Percentiles rank a stretch among this genome's conserved stretches.
Conservation (phyloP, 1,140 invertebrate species). For the Hyles euphorbiae region DNA sequence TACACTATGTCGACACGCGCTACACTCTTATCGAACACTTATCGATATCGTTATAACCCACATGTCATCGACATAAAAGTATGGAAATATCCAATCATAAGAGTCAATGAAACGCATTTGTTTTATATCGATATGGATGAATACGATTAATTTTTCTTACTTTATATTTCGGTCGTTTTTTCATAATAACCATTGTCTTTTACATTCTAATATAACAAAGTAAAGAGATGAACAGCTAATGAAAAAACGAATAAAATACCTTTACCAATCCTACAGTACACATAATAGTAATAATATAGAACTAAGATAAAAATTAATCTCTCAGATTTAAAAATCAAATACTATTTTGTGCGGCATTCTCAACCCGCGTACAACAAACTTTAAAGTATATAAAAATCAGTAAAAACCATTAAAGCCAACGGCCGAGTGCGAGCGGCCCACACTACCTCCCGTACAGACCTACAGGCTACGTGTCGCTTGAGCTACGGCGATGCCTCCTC, state of each 20-base stretch:
- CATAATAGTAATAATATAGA: slow-evolving; percentile 11
- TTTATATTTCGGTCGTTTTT: slow-evolving; percentile 12
- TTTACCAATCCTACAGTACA: slow-evolving; percentile 2
- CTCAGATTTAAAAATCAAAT: slow-evolving; percentile 25
- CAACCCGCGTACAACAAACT: slow-evolving; percentile 23
- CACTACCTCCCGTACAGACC: neutral
- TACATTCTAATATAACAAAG: neutral
- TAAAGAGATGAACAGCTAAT: slow-evolving; percentile 2
- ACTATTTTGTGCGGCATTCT: slow-evolving; percentile 27
- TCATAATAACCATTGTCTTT: slow-evolving; percentile 9
- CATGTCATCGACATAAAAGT: neutral
- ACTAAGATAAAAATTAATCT: slow-evolving; percentile 25
- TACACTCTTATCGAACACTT: neutral
- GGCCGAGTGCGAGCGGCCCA: neutral
- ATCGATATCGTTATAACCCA: neutral
- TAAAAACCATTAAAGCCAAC: slow-evolving; percentile 33
- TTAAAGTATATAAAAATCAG: slow-evolving; percentile 22
- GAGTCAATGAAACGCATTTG: neutral
- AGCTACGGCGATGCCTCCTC: too few species aligned
- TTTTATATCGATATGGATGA: neutral
- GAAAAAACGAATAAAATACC: slow-evolving; percentile 13
- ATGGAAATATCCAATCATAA: neutral
- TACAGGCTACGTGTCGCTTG: too few species aligned
- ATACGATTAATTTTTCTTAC: neutral
- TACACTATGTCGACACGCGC: neutral